A percentile compares a stretch with the other conserved stretches of the same genome.
Conservation (phyloP, 2,888 invertebrate genomes). For the Chouioia cunea region DNA sequence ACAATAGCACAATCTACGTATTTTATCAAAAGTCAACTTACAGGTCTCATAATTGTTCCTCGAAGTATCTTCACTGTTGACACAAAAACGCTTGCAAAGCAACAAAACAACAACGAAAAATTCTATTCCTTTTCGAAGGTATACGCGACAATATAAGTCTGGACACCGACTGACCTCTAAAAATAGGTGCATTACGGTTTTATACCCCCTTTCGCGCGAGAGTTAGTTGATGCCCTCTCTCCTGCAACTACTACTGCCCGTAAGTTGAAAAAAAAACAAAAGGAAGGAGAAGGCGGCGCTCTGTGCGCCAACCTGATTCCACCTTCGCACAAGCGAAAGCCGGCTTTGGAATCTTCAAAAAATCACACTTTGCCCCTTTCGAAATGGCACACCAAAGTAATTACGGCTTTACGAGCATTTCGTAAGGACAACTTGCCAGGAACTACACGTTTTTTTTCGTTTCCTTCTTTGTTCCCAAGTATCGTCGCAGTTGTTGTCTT, state of each 20-base stretch:
- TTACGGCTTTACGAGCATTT: neutral
- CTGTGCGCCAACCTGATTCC: slow-evolving; percentile 29
- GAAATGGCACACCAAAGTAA: neutral
- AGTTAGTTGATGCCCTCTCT: slow-evolving; percentile 21
- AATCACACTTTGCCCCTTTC: slow-evolving; percentile 1
- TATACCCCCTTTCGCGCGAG: slow-evolving; percentile 33
- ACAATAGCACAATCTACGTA: neutral
- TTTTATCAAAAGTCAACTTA: slow-evolving; percentile 22
- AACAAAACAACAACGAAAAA: neutral
- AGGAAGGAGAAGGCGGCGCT: slow-evolving; percentile 1
- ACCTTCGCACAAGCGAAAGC: slow-evolving; percentile 26
- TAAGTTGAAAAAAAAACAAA: neutral
- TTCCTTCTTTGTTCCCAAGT: neutral
- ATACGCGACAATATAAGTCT: slow-evolving; percentile 17
- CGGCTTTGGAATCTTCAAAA: slow-evolving; percentile 1
- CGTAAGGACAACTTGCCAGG: slow-evolving; percentile 13
- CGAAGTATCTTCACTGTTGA: neutral
- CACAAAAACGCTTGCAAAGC: neutral
- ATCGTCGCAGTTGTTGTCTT: too few relatives aligned
- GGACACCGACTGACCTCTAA: slow-evolving; percentile 42
- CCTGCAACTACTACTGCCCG: neutral
- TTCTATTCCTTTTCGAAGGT: neutral
- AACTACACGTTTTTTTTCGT: slow-evolving; percentile 30
- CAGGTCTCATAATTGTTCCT: slow-evolving; percentile 30
- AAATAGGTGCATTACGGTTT: slow-evolving; percentile 41